Evolutionary conservation across 2,888 invertebrate genomes (phyloP).

Genomic region (Drosophila histrio): DNA sequence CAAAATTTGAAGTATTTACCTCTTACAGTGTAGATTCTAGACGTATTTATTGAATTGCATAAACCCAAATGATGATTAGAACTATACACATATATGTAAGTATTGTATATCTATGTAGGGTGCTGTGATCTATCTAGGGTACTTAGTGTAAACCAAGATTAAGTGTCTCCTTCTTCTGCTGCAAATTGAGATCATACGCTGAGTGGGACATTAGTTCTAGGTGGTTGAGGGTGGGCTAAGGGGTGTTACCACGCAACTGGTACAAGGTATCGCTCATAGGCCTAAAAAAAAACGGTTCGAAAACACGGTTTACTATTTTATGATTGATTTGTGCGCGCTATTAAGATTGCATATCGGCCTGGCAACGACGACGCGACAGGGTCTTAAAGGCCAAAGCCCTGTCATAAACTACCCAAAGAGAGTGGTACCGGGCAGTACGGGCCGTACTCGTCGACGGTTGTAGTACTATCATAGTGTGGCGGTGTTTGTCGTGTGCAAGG

Average conservation of each 20-base stretch:
- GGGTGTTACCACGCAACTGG: slow-evolving; percentile 19
- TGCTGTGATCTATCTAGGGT: not conserved
- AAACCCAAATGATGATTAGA: not conserved
- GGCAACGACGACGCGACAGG: slow-evolving; percentile 54
- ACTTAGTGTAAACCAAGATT: not conserved
- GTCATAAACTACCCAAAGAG: slow-evolving; percentile 50
- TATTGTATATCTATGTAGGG: not conserved
- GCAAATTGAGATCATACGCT: not conserved
- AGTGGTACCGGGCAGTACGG: not conserved
- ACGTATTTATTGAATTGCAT: too few species aligned
- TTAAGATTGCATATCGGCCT: slow-evolving; percentile 68
- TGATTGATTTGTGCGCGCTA: slow-evolving; percentile 71
- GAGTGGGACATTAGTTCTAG: not conserved
- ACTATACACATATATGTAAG: not conserved
- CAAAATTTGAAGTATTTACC: too few species aligned
- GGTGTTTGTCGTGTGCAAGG: not conserved
- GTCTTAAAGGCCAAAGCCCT: slow-evolving; percentile 55
- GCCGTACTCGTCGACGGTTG: not conserved
- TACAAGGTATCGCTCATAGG: slow-evolving; percentile 21
- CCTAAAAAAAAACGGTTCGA: slow-evolving; percentile 17
- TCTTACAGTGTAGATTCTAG: too few species aligned
- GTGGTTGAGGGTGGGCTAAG: not conserved
- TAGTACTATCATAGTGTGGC: not conserved
- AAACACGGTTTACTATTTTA: slow-evolving; percentile 33
- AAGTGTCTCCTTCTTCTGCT: not conserved